A percentile compares a stretch with the other conserved stretches of the same genome.
phyloP scores from a whole-genome alignment of 2,113 vertebrate genomes.

The Cyprinus carpio region DNA sequence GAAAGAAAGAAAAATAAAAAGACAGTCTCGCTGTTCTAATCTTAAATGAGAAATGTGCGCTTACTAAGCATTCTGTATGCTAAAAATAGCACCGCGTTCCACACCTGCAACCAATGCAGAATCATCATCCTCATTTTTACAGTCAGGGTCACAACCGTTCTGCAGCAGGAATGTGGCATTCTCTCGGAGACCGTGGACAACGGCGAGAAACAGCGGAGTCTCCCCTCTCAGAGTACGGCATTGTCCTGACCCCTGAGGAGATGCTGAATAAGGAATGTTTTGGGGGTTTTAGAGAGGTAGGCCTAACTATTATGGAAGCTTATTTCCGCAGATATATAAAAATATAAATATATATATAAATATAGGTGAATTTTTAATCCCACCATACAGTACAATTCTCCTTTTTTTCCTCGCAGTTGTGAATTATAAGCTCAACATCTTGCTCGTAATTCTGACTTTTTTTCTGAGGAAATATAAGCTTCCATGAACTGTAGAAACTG shows the following conservation, averaged over 20 bases:
- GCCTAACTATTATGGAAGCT: background rate
- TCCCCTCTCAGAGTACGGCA: constrained; percentile 84
- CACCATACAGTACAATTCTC: too few relatives aligned
- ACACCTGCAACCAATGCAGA: constrained; percentile 87
- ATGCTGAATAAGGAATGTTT: constrained; percentile 74
- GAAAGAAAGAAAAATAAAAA: too few relatives aligned
- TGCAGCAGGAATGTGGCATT: constrained; percentile 84
- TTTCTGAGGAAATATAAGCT: too few relatives aligned
- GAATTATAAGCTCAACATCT: too few relatives aligned
- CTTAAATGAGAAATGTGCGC: background rate
- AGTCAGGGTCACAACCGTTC: constrained; percentile 83
- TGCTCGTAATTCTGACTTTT: too few relatives aligned
- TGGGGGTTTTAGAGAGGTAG: background rate
- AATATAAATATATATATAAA: too few relatives aligned
- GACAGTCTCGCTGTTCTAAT: background rate
- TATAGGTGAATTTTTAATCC: too few relatives aligned
- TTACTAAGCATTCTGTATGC: background rate
- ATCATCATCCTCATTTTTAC: constrained; percentile 84
- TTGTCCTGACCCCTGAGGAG: constrained; percentile 72
- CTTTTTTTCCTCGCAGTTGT: too few relatives aligned
- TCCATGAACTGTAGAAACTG: too few relatives aligned
- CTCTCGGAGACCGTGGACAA: constrained; percentile 78
- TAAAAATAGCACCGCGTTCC: constrained; percentile 30
- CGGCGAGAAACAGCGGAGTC: constrained; percentile 87
- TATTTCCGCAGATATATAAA: background rate